Percentiles rank a stretch among this genome's conserved stretches.
phyloP scores from a whole-genome alignment of 1,140 invertebrate species.

The Saxidomus purpurata region DNA sequence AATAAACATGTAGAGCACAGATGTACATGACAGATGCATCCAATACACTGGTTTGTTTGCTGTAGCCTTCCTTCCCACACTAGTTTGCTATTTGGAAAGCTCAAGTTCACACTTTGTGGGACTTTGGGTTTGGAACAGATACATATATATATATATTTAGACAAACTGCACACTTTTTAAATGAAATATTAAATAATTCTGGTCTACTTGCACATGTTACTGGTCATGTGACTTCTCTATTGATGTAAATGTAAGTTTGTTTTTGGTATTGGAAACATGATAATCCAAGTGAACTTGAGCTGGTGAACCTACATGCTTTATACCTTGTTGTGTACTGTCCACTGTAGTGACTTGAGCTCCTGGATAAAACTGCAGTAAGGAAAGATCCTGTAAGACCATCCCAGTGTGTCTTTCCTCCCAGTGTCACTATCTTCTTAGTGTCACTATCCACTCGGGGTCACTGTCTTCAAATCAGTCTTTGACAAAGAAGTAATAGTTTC shows the following conservation, averaged over 20 bases:
- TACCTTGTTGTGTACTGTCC: not conserved
- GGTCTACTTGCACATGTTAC: not conserved
- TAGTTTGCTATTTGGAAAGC: slow-evolving; percentile 46
- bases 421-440: too few relatives aligned
- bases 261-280: not conserved
- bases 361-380: not conserved
- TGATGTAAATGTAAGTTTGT: not conserved
- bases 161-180: too few relatives aligned
- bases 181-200: not conserved
- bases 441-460: too few relatives aligned
- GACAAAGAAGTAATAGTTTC: too few relatives aligned
- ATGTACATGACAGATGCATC: too few relatives aligned
- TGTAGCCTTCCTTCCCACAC: not conserved
- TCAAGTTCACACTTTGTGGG: slow-evolving; percentile 24
- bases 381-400: not conserved
- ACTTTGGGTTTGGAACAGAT: not conserved
- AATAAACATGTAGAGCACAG: too few relatives aligned
- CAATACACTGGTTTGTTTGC: not conserved
- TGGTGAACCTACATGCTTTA: not conserved
- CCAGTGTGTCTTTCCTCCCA: too few relatives aligned
- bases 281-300: not conserved
- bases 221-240: not conserved
- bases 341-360: slow-evolving; percentile 1
- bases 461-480: too few relatives aligned
- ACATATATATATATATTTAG: too few relatives aligned